Conservation (phyloP, 2,888 invertebrate species). For the Camptogramma bilineatum region DNA sequence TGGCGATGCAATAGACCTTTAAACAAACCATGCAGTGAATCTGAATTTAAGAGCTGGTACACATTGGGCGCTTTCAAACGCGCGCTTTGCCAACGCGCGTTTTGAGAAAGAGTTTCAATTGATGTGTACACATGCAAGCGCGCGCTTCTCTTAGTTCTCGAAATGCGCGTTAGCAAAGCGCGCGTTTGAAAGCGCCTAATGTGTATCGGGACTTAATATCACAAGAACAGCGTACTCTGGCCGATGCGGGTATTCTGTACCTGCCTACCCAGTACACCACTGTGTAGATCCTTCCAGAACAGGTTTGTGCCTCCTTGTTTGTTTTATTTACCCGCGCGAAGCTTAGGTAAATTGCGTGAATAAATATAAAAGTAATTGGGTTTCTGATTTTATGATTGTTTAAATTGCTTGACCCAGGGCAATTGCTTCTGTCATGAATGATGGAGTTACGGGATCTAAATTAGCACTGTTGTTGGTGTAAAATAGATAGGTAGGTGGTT, state of each 20-base stretch:
- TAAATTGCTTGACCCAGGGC: constrained; percentile 13
- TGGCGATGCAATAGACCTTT: too few species aligned
- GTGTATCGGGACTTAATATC: neutral
- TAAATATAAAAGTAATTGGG: constrained; percentile 20
- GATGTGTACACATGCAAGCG: too few species aligned
- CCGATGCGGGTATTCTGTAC: neutral
- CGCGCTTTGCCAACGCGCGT: too few species aligned
- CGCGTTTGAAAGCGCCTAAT: too few species aligned
- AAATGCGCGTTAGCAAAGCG: too few species aligned
- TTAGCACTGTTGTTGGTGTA: neutral
- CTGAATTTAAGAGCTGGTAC: neutral
- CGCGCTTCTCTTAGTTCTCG: too few species aligned
- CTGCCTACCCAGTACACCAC: neutral
- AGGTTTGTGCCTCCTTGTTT: constrained; percentile 34
- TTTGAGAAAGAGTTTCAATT: too few species aligned
- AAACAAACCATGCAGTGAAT: too few species aligned
- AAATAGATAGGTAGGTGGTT: neutral
- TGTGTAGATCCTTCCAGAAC: constrained; percentile 16
- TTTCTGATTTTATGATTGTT: constrained; percentile 14
- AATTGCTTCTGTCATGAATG: constrained; percentile 8
- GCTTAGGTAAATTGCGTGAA: constrained; percentile 23
- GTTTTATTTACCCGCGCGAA: constrained; percentile 19
- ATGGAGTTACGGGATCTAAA: neutral
- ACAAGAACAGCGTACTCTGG: constrained; percentile 2
- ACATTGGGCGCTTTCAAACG: too few species aligned